Evolutionary conservation across 2,888 invertebrate species (phyloP).

Genomic region (Cepaea hortensis): DNA sequence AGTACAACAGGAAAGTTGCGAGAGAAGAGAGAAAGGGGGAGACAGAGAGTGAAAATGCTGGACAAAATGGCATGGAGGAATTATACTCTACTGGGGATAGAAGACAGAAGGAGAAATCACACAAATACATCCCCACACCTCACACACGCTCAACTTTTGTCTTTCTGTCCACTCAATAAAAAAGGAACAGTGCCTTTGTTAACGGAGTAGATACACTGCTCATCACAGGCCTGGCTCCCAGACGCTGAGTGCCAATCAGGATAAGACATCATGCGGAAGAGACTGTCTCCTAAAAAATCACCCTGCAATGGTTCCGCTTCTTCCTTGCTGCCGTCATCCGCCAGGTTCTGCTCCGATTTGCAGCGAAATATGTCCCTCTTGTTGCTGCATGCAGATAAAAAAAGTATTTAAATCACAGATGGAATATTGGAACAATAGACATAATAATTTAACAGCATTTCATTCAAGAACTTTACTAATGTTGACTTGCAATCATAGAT

Average conservation of each 20-base stretch:
- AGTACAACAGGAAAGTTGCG: no score
- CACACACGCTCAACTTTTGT: no score
- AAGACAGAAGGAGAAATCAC: no score
- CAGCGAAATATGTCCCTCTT: slow-evolving; percentile 93
- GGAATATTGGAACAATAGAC: background rate
- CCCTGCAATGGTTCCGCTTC: slow-evolving; percentile 41
- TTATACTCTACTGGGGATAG: no score
- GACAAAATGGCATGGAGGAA: no score
- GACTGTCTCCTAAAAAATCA: slow-evolving; percentile 52
- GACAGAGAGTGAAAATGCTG: no score
- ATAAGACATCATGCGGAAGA: slow-evolving; percentile 51
- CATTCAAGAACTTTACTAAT: background rate
- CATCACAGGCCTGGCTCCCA: slow-evolving; percentile 29
- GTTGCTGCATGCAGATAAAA: slow-evolving; percentile 81
- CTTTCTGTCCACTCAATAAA: background rate
- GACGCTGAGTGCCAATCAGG: slow-evolving; percentile 45
- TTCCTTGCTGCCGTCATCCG: slow-evolving; percentile 52
- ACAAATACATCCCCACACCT: no score
- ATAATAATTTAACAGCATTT: background rate
- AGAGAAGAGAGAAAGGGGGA: no score
- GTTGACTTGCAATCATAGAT: no score
- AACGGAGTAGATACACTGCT: slow-evolving; percentile 23
- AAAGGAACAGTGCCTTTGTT: background rate
- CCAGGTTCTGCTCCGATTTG: slow-evolving; percentile 85
- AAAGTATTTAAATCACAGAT: background rate